These are phyloP conservation scores for Platycheirus albimanus DNA, from an alignment of 2,888 invertebrate genomes.

Conservation along the genomic window DNA sequence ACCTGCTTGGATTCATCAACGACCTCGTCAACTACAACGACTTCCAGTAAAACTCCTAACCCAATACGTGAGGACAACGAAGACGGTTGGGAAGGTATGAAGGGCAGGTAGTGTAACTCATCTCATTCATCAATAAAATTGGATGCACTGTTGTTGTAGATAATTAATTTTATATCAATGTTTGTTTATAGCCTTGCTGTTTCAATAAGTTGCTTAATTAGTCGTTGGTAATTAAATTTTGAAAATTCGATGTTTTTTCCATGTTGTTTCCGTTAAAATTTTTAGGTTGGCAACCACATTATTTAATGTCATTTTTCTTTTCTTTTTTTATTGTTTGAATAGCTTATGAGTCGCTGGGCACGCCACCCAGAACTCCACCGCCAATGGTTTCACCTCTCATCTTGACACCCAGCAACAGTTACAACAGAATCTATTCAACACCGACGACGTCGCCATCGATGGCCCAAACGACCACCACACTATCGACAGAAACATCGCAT, in stretches of 20 bases:
- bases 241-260: conserved; percentile 58
- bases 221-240: conserved; percentile 37
- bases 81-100: conserved; percentile 83
- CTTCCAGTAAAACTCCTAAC: conserved; percentile 75
- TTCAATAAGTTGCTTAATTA: conserved; percentile 37
- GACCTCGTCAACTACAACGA: conserved; percentile 71
- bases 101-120: conserved; percentile 80
- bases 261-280: conserved; percentile 20
- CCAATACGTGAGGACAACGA: conserved; percentile 81
- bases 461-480: conserved; percentile 6
- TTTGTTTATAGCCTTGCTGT: conserved; percentile 33
- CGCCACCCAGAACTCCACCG: conserved; percentile 73
- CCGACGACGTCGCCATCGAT: conserved; percentile 6
- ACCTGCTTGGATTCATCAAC: conserved; percentile 84
- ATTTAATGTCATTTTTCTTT: neutral
- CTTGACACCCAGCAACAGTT: conserved; percentile 60
- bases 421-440: conserved; percentile 38
- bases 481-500: conserved; percentile 39
- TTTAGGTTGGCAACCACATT: neutral
- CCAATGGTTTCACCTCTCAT: conserved; percentile 74
- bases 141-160: conserved; percentile 45
- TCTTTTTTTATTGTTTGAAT: too few relatives aligned
- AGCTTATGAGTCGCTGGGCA: conserved; percentile 76
- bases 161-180: neutral
- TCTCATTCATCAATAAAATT: conserved; percentile 58